Base-by-base conservation (phyloP, 2,888 invertebrate species). In the Lasioglossum vierecki region DNA sequence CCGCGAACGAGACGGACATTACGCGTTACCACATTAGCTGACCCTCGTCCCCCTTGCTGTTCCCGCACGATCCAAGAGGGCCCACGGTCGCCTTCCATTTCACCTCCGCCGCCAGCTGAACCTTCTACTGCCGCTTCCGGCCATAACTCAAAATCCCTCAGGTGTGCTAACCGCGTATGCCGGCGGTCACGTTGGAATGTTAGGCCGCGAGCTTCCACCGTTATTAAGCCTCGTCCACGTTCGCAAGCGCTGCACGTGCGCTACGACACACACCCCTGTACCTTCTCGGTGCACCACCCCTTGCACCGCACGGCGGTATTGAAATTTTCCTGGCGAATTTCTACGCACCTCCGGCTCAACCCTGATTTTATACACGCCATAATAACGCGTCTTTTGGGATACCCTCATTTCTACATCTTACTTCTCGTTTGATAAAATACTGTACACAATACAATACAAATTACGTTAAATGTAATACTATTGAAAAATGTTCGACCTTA, bases 91-190 rank as follows among this genome's bases (percentile, higher is more conserved):
- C 46, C 66, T 57, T 74, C n/a, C 49, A 68, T 85, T 82, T 76
- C 78, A 63, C 79, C 79, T 73, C 60, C 68, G 76, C 77, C 83
- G 41, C 74, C 83, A 57, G 72, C 75, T 66, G 53, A 81, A 49
- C 76, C 86, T 70, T 70, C 84, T 84, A 35, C 80, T 63, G 63
- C 71, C 75, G 89, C 89, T 92, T 93, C 92, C 91, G 91, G 89
- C 89, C 91, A 92, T 93, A 93, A 93, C 91, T 93, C 92, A 93
- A 93, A 94, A 93, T 93, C 94, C 93, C 93, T 93, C 92, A 92
- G 93, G 93, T 94, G 93, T 92, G 92, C 91, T 92, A 93, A 92
- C 92, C 92, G 91, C 91, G 91, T 91, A 90, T 90, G 85, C 88
- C 90, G 87, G 91, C 86, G 90, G 91, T 91, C 92, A 88, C 88